phyloP scores from a whole-genome alignment of 2,113 vertebrate species.

The Coptodon bakossiorum region DNA sequence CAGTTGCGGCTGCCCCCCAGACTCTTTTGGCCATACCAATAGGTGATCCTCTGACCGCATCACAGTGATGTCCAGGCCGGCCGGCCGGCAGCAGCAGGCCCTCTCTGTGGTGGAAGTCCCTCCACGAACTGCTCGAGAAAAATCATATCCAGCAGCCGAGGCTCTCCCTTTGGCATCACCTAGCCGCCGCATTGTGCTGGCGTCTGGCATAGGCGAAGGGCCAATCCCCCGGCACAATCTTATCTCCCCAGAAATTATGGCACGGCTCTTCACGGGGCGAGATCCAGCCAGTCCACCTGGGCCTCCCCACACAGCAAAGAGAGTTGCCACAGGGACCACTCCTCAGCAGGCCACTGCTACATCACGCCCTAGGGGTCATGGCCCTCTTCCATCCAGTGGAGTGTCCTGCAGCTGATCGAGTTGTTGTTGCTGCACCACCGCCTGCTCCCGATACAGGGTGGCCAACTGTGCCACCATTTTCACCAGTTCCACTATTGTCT shows the following conservation, averaged over 20 bases:
- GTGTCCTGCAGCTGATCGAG: not conserved
- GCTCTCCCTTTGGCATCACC: not conserved
- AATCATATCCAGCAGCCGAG: not conserved
- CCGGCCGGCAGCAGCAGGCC: not conserved
- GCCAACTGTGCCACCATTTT: not conserved
- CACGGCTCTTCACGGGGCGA: not conserved
- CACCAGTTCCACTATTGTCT: not conserved
- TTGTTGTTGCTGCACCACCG: not conserved
- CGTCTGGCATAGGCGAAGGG: not conserved
- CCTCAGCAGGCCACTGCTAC: not conserved
- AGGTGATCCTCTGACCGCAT: accelerated
- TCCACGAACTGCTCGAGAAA: accelerated
- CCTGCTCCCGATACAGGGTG: not conserved
- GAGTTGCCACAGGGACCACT: not conserved
- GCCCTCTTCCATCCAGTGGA: not conserved
- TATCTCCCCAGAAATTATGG: not conserved
- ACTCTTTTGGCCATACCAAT: not conserved
- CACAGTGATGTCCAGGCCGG: not conserved
- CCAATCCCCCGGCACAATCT: not conserved
- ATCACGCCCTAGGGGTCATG: not conserved
- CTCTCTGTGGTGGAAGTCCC: not conserved
- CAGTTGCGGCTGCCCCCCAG: not conserved
- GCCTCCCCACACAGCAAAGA: not conserved
- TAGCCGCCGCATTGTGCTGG: not conserved
- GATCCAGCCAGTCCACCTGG: accelerated